Conservation (phyloP, 2,888 invertebrate genomes). For the Drosophila vallismaia region DNA sequence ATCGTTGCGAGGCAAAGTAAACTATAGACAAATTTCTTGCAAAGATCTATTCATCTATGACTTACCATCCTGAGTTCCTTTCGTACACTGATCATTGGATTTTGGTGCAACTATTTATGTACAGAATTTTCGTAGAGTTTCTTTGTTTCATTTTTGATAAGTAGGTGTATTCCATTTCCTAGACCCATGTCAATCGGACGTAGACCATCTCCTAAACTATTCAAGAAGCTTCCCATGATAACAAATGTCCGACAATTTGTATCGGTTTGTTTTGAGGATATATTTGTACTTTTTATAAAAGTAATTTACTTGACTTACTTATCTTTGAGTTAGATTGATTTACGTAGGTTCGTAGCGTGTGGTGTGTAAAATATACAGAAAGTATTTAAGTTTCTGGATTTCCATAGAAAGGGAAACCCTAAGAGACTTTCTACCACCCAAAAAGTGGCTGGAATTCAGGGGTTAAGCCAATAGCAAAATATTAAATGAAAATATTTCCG, state of each 20-base stretch:
- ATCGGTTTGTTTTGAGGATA: not conserved
- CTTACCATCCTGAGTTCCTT: conserved; percentile 1
- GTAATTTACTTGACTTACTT: not conserved
- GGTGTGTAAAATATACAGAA: too few relatives aligned
- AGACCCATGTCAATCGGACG: not conserved
- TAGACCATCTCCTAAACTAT: not conserved
- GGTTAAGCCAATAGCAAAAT: conserved; percentile 63
- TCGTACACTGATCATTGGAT: not conserved
- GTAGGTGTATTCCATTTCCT: not conserved
- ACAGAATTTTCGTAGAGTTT: not conserved
- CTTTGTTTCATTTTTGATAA: not conserved
- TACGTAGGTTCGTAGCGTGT: not conserved
- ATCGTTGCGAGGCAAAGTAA: not conserved
- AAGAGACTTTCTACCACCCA: conserved; percentile 15
- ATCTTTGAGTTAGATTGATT: not conserved
- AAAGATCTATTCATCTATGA: not conserved
- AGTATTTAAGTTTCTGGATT: too few relatives aligned
- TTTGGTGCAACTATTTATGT: not conserved
- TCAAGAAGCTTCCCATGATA: not conserved
- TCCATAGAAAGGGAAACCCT: conserved; percentile 14
- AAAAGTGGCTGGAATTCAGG: conserved; percentile 22
- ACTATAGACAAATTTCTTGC: not conserved
- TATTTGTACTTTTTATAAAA: not conserved
- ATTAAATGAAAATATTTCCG: conserved; percentile 81
- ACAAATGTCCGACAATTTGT: not conserved